Evolutionary conservation across 2,888 invertebrate genomes (phyloP).

Genomic region (Nysson spinosus): DNA sequence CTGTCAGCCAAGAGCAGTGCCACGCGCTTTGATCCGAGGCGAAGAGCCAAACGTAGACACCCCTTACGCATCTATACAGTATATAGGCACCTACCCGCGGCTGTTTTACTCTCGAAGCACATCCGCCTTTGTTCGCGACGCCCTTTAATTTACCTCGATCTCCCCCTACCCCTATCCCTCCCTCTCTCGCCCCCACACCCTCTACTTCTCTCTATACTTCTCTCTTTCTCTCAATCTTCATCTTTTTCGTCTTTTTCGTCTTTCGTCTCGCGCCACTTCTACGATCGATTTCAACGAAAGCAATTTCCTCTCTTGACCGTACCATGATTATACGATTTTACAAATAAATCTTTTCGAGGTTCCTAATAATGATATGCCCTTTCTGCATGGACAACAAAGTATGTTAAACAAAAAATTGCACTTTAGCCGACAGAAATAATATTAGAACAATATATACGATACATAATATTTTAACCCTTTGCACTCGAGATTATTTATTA

Average conservation of each 20-base stretch:
- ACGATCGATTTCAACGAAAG: background rate
- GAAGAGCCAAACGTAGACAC: slow-evolving; percentile 51
- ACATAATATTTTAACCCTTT: too few species aligned
- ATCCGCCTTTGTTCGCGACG: slow-evolving; percentile 66
- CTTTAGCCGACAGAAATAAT: too few species aligned
- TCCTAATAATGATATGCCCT: too few species aligned
- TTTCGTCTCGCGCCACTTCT: background rate
- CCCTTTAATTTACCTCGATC: slow-evolving; percentile 61
- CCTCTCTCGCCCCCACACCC: background rate
- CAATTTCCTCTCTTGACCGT: background rate
- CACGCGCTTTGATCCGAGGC: slow-evolving; percentile 60
- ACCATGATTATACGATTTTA: background rate
- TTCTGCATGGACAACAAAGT: too few species aligned
- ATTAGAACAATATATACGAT: too few species aligned
- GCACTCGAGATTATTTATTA: too few species aligned
- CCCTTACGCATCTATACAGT: slow-evolving; percentile 20
- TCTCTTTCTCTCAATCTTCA: background rate
- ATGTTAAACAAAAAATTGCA: too few species aligned
- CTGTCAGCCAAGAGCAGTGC: slow-evolving; percentile 52
- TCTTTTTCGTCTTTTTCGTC: background rate
- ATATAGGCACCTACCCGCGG: slow-evolving; percentile 48
- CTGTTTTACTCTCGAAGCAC: slow-evolving; percentile 69
- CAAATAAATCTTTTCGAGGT: background rate
- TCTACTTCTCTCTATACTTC: background rate
- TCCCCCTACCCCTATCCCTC: slow-evolving; percentile 17